Percentiles rank a stretch among this genome's conserved stretches.
Evolutionary conservation across 2,888 invertebrate genomes (phyloP).

Genomic region (Thereva unica): DNA sequence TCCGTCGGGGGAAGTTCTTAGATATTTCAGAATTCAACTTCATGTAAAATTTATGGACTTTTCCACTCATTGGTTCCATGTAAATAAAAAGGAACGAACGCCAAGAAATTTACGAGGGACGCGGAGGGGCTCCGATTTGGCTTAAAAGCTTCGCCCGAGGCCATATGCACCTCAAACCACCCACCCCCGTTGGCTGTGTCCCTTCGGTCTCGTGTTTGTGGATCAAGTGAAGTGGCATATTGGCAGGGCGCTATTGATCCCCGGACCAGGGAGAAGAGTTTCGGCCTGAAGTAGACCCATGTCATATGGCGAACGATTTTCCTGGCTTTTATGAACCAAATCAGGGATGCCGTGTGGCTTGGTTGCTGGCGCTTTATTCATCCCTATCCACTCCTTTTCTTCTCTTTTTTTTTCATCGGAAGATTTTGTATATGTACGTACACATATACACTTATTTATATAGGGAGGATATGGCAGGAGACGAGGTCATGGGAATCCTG

Average conservation of each 20-base stretch:
- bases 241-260: slow-evolving; percentile 26
- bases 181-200: neutral
- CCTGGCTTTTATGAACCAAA: slow-evolving; percentile 15
- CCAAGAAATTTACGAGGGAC: slow-evolving; percentile 4
- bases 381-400: no score
- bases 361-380: no score
- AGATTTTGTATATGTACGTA: no score
- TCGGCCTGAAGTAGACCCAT: slow-evolving; percentile 9
- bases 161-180: neutral
- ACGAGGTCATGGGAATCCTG: no score
- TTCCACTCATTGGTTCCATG: slow-evolving; percentile 34
- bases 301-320: slow-evolving; percentile 15
- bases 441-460: no score
- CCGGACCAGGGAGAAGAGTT: slow-evolving; percentile 4
- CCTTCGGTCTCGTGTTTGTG: slow-evolving; percentile 1
- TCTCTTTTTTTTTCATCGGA: no score
- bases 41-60: slow-evolving; percentile 34
- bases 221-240: slow-evolving; percentile 27
- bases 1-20: neutral
- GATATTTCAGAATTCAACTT: slow-evolving; percentile 26
- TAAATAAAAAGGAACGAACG: slow-evolving; percentile 29
- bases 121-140: neutral
- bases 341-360: slow-evolving; percentile 8
- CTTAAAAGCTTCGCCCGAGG: neutral
- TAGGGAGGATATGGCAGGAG: no score